Evolutionary conservation across 2,888 invertebrate genomes (phyloP).

Genomic region (Sminthurinus aureus): DNA sequence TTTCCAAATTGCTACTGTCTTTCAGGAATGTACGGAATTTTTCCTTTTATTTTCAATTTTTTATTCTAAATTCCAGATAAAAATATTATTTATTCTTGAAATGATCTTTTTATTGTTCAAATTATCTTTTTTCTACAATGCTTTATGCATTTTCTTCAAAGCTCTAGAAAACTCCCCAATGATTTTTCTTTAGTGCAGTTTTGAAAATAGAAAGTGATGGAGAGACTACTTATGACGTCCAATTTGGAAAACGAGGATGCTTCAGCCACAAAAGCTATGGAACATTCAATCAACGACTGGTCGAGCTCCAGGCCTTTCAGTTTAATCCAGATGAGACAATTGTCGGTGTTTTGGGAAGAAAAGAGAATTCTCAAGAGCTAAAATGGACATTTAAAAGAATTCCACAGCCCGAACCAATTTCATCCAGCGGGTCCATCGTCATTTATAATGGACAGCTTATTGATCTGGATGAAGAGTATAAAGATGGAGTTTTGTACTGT

Average conservation of each 20-base stretch:
- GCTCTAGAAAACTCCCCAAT: neutral
- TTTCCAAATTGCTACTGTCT: slow-evolving; percentile 33
- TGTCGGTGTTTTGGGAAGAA: neutral
- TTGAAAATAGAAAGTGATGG: neutral
- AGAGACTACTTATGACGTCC: neutral
- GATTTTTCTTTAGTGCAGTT: slow-evolving; percentile 2
- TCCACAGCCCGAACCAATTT: neutral
- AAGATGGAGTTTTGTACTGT: neutral
- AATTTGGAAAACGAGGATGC: slow-evolving; percentile 24
- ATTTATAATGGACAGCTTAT: slow-evolving; percentile 30
- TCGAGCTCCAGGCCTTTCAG: neutral
- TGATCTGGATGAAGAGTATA: slow-evolving; percentile 6
- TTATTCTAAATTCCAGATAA: no score
- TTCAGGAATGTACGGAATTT: slow-evolving; percentile 22
- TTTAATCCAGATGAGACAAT: slow-evolving; percentile 8
- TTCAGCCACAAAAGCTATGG: slow-evolving; percentile 29
- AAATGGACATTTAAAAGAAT: neutral
- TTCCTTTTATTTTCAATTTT: neutral
- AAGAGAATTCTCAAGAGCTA: no score
- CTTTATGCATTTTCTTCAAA: neutral
- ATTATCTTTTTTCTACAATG: no score
- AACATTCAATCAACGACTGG: neutral
- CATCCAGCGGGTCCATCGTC: neutral
- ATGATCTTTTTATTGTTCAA: neutral
- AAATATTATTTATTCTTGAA: no score